A percentile compares a stretch with the other conserved stretches of the same genome.
These are phyloP conservation scores for Nothobranchius kuhntae DNA, from an alignment of 2,113 vertebrate species.

Conservation along the genomic window DNA sequence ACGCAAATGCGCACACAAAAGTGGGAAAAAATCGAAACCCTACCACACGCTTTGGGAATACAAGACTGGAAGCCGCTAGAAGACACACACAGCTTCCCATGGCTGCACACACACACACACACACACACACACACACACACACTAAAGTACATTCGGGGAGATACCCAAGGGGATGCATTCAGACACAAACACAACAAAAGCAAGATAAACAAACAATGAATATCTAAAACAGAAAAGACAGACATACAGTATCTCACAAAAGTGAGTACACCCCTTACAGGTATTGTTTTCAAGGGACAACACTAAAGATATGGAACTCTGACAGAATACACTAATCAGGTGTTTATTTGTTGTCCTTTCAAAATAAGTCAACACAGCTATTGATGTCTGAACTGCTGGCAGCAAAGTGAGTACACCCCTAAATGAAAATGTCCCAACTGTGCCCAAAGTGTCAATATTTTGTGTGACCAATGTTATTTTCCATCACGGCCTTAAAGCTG, in stretches of 20 bases:
- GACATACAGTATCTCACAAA: too few species aligned
- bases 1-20: background rate
- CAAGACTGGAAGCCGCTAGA: conserved; percentile 56
- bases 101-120: conserved; percentile 61
- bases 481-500: background rate
- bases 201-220: conserved; percentile 42
- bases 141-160: conserved; percentile 51
- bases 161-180: conserved; percentile 52
- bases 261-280: too few species aligned
- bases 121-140: conserved; percentile 53
- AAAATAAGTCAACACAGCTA: too few species aligned
- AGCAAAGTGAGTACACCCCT: background rate
- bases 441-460: background rate
- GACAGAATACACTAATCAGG: too few species aligned
- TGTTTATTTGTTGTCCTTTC: too few species aligned
- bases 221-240: conserved; percentile 32
- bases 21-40: conserved; percentile 46
- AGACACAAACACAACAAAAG: conserved; percentile 22
- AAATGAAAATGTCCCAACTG: background rate
- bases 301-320: too few species aligned
- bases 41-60: conserved; percentile 64
- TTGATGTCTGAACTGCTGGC: background rate
- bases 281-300: too few species aligned
- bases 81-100: conserved; percentile 68
- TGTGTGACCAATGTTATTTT: conserved; percentile 8